These are phyloP conservation scores for Homarus americanus DNA, from an alignment of 1,140 invertebrate species.

Conservation along the genomic window DNA sequence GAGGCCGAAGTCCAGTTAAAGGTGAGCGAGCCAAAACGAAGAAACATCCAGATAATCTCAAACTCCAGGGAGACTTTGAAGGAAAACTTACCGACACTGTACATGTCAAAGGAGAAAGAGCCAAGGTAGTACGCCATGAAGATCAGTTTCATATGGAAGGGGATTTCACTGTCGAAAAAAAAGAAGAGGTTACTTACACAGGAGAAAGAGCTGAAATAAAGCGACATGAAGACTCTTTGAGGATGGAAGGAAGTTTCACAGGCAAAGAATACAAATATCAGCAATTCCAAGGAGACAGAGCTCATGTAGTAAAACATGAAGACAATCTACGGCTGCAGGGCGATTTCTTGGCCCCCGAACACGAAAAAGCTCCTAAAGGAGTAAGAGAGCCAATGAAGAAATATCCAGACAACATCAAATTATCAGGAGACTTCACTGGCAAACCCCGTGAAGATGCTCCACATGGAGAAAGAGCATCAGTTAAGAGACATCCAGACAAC, in stretches of 20 bases:
- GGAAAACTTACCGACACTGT: conserved; percentile 41
- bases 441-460: conserved; percentile 56
- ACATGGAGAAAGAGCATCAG: conserved; percentile 78
- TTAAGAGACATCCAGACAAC: conserved; percentile 80
- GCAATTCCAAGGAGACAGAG: conserved; percentile 68
- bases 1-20: conserved; percentile 64
- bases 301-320: conserved; percentile 66
- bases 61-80: conserved; percentile 77
- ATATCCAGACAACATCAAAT: conserved; percentile 81
- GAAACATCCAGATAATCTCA: conserved; percentile 79
- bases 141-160: conserved; percentile 83
- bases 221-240: conserved; percentile 81
- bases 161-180: conserved; percentile 78
- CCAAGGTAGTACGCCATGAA: conserved; percentile 77
- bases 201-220: conserved; percentile 79
- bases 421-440: conserved; percentile 81
- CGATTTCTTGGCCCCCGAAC: conserved; percentile 55
- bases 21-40: conserved; percentile 72
- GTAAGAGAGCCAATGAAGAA: conserved; percentile 56
- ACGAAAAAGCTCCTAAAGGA: conserved; percentile 36
- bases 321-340: conserved; percentile 76
- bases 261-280: conserved; percentile 53
- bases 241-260: conserved; percentile 81
- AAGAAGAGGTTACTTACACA: conserved; percentile 61
- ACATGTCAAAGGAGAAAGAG: conserved; percentile 64